Evolutionary conservation across 2,113 vertebrate genomes (phyloP).

Genomic region (Heliornis fulica): DNA sequence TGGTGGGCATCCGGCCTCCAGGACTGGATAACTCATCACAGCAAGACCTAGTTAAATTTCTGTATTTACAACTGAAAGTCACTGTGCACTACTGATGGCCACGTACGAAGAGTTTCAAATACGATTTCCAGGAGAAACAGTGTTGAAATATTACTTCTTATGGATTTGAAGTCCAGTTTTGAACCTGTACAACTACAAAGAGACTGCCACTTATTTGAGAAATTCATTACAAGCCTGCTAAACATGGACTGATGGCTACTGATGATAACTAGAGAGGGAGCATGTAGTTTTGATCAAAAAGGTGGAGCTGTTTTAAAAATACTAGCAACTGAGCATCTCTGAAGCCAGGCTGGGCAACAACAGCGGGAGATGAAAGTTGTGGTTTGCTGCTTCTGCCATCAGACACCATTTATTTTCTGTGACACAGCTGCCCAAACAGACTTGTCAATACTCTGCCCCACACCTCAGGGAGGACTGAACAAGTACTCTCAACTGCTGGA

Average conservation of each 20-base stretch:
- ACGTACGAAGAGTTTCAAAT: neutral
- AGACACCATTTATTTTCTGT: neutral
- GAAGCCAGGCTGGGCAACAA: neutral
- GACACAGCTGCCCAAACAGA: neutral
- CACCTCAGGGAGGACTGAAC: neutral
- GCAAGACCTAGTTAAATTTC: neutral
- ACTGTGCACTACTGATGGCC: neutral
- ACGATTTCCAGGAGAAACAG: neutral
- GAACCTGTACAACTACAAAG: neutral
- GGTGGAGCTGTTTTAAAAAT: neutral
- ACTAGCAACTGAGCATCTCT: neutral
- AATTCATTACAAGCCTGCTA: neutral
- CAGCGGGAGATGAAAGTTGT: neutral
- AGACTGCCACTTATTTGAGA: neutral
- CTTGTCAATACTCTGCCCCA: accelerated
- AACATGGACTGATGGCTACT: neutral
- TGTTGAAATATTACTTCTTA: neutral
- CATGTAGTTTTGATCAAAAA: neutral
- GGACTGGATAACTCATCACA: too few species aligned
- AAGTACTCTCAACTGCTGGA: neutral
- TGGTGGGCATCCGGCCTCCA: too few species aligned
- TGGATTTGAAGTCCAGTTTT: neutral
- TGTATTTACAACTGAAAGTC: neutral
- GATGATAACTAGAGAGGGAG: neutral
- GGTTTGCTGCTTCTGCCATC: neutral